phyloP scores from a whole-genome alignment of 2,797 vertebrate genomes.

The Macrochelys suwanniensis region DNA sequence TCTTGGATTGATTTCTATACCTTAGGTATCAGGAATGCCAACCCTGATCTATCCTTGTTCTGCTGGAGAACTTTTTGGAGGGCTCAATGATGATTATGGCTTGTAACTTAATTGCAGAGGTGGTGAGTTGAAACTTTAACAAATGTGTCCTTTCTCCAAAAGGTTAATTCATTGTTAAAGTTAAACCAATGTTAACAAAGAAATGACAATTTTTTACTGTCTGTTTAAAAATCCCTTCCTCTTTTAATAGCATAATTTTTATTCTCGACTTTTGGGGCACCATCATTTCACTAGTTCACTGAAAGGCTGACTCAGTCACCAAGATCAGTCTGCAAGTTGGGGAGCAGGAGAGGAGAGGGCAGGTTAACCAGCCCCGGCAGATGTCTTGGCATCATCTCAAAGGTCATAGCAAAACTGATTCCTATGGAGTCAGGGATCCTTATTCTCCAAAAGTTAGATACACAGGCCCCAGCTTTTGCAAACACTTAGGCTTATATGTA shows the following conservation, averaged over 20 bases:
- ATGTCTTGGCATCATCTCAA: background rate
- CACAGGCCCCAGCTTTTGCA: background rate
- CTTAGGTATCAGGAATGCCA: background rate
- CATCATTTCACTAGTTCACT: background rate
- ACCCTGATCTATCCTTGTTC: accelerated
- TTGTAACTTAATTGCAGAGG: background rate
- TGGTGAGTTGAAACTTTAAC: background rate
- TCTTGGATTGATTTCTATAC: background rate
- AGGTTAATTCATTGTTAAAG: background rate
- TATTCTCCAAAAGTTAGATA: background rate
- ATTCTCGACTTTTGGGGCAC: background rate
- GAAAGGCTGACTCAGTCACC: background rate
- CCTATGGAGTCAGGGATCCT: background rate
- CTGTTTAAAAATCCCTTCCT: background rate
- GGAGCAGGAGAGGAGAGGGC: background rate
- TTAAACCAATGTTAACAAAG: background rate
- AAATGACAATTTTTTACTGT: background rate
- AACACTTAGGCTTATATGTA: background rate
- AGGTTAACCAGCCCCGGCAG: background rate
- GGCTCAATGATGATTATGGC: background rate
- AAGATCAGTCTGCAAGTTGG: background rate
- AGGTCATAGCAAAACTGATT: background rate
- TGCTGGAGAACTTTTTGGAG: background rate
- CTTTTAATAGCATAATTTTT: background rate
- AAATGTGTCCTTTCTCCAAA: background rate